Evolutionary conservation across 2,797 vertebrate species (phyloP).

Genomic region (Pseudochirops cupreus): DNA sequence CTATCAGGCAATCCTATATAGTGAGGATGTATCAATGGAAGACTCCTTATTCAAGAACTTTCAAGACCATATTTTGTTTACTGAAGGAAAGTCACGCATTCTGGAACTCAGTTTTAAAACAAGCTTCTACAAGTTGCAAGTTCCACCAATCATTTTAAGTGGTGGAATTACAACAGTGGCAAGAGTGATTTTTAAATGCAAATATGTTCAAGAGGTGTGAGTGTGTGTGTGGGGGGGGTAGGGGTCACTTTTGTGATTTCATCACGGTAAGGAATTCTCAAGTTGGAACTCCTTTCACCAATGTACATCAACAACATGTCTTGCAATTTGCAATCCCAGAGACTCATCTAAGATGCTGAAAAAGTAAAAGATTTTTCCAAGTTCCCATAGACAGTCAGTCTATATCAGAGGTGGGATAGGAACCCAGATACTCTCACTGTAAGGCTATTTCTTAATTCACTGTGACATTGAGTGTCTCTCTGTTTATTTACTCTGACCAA

Average conservation of each 20-base stretch:
- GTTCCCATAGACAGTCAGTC: background rate
- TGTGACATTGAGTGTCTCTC: background rate
- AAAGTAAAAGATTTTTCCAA: background rate
- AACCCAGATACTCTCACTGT: background rate
- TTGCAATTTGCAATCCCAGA: no score
- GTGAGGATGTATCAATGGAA: background rate
- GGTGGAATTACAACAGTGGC: background rate
- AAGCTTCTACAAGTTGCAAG: constrained; percentile 30
- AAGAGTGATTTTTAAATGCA: background rate
- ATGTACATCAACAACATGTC: background rate
- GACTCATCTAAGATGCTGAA: background rate
- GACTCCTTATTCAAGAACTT: background rate
- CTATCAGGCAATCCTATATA: background rate
- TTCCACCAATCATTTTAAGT: constrained; percentile 49
- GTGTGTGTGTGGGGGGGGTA: no score
- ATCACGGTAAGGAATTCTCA: background rate
- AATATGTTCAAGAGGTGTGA: constrained; percentile 8
- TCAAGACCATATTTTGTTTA: background rate
- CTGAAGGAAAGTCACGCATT: background rate
- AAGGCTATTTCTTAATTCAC: background rate
- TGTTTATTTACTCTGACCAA: background rate
- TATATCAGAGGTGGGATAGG: background rate
- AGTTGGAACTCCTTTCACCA: background rate
- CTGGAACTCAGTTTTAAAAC: background rate
- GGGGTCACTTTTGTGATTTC: background rate